Base-by-base conservation (phyloP, 2,888 invertebrate genomes). In the Catocala fraxini region DNA sequence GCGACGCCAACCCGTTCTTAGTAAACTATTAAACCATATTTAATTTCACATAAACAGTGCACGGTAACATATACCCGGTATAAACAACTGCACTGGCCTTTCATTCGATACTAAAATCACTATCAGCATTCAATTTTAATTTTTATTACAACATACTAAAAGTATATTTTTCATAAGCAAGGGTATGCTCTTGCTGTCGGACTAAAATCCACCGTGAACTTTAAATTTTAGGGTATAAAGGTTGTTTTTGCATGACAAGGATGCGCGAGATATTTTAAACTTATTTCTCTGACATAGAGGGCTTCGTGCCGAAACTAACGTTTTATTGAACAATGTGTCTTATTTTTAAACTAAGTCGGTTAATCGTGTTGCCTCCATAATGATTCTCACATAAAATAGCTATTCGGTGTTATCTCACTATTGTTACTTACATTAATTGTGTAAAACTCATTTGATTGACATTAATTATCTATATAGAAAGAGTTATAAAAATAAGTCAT, bases 271-370 rank as follows among this genome's bases (percentile, higher is more conserved):
- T 85, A 80, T 85, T 90, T 85, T 80, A 77, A 82, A 86, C 76
- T 86, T 86, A 82, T 83, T 79, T 80, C 73, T 72, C 72, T 91
- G 89, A 92, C 87, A 78, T 87, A 91, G 80, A 85, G 86, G 84
- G 84, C 83, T 91, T 90, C 92, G 93, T 93, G 93, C 91, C 90
- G 89, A 93, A 93, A 92, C 88, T 90, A 92, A 83, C 93, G 86
- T 92, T 92, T 89, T 85, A 86, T 85, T 83, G 83, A 84, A 88
- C 88, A 87, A 90, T 90, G 89, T 84, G 81, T 92, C 91, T 90
- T 88, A 82, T 89, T 92, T 92, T 89, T 84, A 83, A 88, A 89
- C 84, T 83, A 84, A 87, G 86, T 78, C 66, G 61, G 78, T 84
- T 89, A 87, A 89, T 86, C 81, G 85, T 81, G 84, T 83, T 83